Evolutionary conservation across 2,113 vertebrate genomes (phyloP).

Genomic region (Vidua chalybeata): DNA sequence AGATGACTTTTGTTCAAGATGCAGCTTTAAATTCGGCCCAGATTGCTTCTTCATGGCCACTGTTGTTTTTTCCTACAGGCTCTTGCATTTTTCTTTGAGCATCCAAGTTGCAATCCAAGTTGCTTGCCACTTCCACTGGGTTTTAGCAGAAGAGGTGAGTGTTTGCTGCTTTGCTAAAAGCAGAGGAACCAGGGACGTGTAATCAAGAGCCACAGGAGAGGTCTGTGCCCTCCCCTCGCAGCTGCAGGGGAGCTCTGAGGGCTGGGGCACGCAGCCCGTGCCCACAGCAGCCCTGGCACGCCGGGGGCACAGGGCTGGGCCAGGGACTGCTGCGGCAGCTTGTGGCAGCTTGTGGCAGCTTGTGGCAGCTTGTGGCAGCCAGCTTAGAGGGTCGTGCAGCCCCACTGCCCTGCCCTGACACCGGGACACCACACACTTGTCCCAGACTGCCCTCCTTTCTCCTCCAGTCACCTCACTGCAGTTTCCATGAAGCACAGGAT

Average conservation of each 20-base stretch:
- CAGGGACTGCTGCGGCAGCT: not conserved
- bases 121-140: not conserved
- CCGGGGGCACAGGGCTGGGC: not conserved
- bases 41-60: not conserved
- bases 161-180: not conserved
- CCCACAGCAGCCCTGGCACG: rapidly evolving
- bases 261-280: not conserved
- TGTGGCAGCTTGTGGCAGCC: not conserved
- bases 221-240: not conserved
- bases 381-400: not conserved
- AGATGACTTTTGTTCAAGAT: not conserved
- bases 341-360: not conserved
- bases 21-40: not conserved
- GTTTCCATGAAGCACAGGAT: not conserved
- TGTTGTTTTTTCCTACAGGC: not conserved
- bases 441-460: not conserved
- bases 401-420: too few species aligned
- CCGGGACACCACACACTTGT: rapidly evolving
- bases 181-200: not conserved
- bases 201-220: rapidly evolving
- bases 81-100: not conserved
- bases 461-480: not conserved
- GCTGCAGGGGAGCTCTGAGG: not conserved
- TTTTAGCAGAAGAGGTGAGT: not conserved
- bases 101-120: not conserved